These are phyloP conservation scores for Mobula hypostoma DNA, from an alignment of 2,113 vertebrate genomes.

Conservation along the genomic window DNA sequence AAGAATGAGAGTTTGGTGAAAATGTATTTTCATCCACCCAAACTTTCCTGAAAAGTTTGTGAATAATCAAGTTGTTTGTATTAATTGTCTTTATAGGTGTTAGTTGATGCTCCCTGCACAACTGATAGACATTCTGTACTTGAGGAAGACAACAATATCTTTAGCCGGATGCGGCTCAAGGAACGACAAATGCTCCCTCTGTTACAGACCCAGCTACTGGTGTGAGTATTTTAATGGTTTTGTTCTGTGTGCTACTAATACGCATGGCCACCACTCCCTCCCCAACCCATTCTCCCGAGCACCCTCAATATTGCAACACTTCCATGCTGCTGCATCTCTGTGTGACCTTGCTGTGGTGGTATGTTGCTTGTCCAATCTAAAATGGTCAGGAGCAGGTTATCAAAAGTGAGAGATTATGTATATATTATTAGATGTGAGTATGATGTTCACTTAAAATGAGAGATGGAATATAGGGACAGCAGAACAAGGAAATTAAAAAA, in stretches of 20 bases:
- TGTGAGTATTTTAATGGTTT: constrained; percentile 62
- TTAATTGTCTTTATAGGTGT: constrained; percentile 60
- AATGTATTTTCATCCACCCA: background rate
- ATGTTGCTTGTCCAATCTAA: background rate
- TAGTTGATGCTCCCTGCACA: constrained; percentile 92
- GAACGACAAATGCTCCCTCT: constrained; percentile 79
- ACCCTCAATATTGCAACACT: no score
- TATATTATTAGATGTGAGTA: background rate
- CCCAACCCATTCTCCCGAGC: no score
- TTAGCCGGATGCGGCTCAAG: constrained; percentile 62
- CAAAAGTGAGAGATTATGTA: background rate
- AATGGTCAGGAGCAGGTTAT: background rate
- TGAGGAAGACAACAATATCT: constrained; percentile 88
- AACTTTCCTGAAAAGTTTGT: background rate
- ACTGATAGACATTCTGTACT: constrained; percentile 81
- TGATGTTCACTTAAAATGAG: background rate
- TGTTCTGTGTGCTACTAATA: background rate
- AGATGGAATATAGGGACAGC: background rate
- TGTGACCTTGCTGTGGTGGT: background rate
- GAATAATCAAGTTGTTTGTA: background rate
- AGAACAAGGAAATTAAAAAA: background rate
- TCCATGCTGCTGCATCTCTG: no score
- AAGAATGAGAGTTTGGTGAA: background rate
- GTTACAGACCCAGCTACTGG: constrained; percentile 76
- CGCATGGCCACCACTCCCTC: background rate